phyloP scores from a whole-genome alignment of 2,888 invertebrate species.

The Trichacis sp. region DNA sequence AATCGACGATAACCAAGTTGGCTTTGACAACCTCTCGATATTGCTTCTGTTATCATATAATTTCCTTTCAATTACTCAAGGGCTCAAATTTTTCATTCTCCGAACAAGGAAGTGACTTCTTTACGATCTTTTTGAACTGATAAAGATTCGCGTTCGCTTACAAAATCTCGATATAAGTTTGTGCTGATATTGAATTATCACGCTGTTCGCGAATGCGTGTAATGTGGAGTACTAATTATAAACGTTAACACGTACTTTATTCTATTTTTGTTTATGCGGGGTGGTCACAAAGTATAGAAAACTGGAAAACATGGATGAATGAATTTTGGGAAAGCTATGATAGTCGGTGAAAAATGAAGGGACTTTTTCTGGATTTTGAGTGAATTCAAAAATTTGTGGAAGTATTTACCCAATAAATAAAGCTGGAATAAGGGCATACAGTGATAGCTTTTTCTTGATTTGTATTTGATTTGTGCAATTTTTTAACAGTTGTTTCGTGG shows the following conservation, averaged over 20 bases:
- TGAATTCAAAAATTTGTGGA: too few species aligned
- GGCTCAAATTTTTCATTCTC: background rate
- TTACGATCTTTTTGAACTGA: conserved; percentile 39
- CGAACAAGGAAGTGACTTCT: too few species aligned
- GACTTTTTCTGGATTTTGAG: too few species aligned
- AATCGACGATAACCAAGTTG: background rate
- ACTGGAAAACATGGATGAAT: too few species aligned
- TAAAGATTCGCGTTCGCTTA: conserved; percentile 29
- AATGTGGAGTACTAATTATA: conserved; percentile 16
- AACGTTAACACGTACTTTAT: conserved; percentile 22
- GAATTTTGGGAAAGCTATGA: too few species aligned
- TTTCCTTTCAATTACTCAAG: background rate
- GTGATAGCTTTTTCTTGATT: too few species aligned
- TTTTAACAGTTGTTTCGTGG: too few species aligned
- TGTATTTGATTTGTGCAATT: too few species aligned
- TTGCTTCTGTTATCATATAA: background rate
- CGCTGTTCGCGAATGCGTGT: conserved; percentile 26
- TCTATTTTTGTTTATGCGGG: conserved; percentile 20
- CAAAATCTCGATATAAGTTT: conserved; percentile 38
- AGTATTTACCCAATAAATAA: too few species aligned
- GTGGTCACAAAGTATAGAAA: too few species aligned
- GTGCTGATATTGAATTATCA: conserved; percentile 26
- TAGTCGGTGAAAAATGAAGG: too few species aligned
- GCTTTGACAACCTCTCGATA: background rate
- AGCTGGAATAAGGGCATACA: too few species aligned